Evolutionary conservation across 2,113 vertebrate species (phyloP).

Genomic region (Jaculus jaculus): DNA sequence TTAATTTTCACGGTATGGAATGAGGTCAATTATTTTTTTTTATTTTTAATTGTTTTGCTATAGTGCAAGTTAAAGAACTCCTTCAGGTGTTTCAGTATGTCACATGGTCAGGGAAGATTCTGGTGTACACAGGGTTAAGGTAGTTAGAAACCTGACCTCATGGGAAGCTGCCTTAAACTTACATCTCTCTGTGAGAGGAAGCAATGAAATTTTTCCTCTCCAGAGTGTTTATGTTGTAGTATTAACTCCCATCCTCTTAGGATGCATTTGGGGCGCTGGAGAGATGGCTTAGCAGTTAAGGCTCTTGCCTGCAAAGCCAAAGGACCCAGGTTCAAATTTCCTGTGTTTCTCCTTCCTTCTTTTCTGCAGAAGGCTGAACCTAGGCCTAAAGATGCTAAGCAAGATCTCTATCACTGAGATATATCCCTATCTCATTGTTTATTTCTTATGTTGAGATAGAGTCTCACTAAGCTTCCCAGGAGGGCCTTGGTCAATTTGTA

Average conservation of each 20-base stretch:
- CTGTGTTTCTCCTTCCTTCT: too few species aligned
- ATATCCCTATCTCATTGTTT: too few species aligned
- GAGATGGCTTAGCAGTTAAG: too few species aligned
- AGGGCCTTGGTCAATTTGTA: background rate
- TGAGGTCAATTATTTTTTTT: background rate
- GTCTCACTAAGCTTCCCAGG: background rate
- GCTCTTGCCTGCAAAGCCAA: too few species aligned
- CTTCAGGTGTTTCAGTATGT: background rate
- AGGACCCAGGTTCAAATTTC: too few species aligned
- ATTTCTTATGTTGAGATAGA: background rate
- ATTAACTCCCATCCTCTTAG: background rate
- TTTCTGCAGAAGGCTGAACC: background rate
- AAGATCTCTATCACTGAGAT: background rate
- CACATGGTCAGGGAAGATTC: background rate
- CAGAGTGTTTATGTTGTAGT: background rate
- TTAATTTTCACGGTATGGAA: background rate
- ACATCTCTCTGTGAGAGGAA: background rate
- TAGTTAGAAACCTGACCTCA: too few species aligned
- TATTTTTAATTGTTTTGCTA: background rate
- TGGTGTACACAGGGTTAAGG: background rate
- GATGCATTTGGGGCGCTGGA: too few species aligned
- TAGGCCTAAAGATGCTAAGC: background rate
- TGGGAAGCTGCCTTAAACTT: background rate
- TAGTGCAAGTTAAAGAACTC: background rate
- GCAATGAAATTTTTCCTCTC: background rate